A percentile compares a stretch with the other conserved stretches of the same genome.
phyloP scores from a whole-genome alignment of 2,888 invertebrate species.

The Agrilus biguttatus region DNA sequence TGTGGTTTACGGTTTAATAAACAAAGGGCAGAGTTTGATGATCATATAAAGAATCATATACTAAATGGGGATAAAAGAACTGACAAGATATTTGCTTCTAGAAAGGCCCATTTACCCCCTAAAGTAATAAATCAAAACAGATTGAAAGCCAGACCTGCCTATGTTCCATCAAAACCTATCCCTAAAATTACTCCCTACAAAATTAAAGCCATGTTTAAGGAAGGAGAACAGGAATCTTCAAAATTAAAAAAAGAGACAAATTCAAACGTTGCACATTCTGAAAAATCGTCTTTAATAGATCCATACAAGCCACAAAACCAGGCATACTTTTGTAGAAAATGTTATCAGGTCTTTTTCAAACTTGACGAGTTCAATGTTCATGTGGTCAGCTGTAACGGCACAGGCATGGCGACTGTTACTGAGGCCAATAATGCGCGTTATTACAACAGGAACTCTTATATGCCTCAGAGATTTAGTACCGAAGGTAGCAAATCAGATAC shows the following conservation, averaged over 20 bases:
- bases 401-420: neutral
- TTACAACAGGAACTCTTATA: neutral
- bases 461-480: no score
- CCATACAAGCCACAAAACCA: constrained; percentile 19
- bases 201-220: constrained; percentile 15
- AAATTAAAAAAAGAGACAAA: neutral
- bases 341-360: constrained; percentile 30
- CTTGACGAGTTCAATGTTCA: constrained; percentile 30
- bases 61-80: constrained; percentile 20
- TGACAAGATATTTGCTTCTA: constrained; percentile 21
- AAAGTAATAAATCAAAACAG: constrained; percentile 10
- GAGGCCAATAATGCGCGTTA: neutral
- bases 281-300: no score
- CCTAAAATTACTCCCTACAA: constrained; percentile 14
- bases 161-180: neutral
- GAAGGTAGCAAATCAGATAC: constrained; percentile 2
- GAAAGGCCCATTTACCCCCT: constrained; percentile 11
- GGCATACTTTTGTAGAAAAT: constrained; percentile 30
- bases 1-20: constrained; percentile 31
- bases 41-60: constrained; percentile 22
- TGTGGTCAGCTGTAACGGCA: constrained; percentile 13
- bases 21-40: constrained; percentile 23
- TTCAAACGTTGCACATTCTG: neutral
- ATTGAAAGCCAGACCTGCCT: constrained; percentile 4
- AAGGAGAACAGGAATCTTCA: constrained; percentile 13